A percentile compares a stretch with the other conserved stretches of the same genome.
Evolutionary conservation across 2,888 invertebrate genomes (phyloP).

Genomic region (Macrophya annulata): DNA sequence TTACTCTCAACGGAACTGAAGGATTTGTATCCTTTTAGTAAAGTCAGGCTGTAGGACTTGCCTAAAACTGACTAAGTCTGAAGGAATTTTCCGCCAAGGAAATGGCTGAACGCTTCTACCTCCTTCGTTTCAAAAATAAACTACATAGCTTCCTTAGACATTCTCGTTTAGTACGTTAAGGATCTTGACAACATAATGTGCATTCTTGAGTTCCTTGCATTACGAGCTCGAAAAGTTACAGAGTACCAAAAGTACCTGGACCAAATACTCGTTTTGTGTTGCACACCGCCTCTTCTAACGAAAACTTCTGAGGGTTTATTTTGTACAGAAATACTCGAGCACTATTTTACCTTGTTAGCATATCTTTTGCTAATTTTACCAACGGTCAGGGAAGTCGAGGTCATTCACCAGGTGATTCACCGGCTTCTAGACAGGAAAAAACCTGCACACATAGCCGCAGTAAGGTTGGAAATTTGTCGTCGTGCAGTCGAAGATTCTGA

Average conservation of each 20-base stretch:
- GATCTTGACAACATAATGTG: conserved; percentile 73
- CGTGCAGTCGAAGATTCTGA: conserved; percentile 73
- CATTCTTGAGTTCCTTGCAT: conserved; percentile 73
- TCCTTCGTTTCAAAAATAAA: not conserved
- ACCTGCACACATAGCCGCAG: conserved; percentile 53
- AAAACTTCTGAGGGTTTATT: conserved; percentile 71
- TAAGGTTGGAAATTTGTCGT: conserved; percentile 65
- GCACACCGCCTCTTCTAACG: conserved; percentile 71
- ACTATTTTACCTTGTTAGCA: conserved; percentile 76
- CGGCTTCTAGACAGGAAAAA: conserved; percentile 61
- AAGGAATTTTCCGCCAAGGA: not conserved
- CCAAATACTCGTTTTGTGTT: conserved; percentile 72
- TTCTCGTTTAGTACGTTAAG: conserved; percentile 71
- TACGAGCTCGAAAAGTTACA: conserved; percentile 61
- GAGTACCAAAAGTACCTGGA: conserved; percentile 70
- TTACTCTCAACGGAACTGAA: conserved; percentile 60
- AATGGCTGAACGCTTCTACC: not conserved
- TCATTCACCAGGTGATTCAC: conserved; percentile 66
- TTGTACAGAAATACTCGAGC: conserved; percentile 67
- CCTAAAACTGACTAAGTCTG: not conserved
- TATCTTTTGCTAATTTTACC: conserved; percentile 70
- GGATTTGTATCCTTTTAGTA: conserved; percentile 74
- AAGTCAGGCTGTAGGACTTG: not conserved
- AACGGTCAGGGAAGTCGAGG: conserved; percentile 60
- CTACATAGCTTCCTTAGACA: conserved; percentile 36